Conservation (phyloP, 2,797 vertebrate species). For the Mus minutoides region DNA sequence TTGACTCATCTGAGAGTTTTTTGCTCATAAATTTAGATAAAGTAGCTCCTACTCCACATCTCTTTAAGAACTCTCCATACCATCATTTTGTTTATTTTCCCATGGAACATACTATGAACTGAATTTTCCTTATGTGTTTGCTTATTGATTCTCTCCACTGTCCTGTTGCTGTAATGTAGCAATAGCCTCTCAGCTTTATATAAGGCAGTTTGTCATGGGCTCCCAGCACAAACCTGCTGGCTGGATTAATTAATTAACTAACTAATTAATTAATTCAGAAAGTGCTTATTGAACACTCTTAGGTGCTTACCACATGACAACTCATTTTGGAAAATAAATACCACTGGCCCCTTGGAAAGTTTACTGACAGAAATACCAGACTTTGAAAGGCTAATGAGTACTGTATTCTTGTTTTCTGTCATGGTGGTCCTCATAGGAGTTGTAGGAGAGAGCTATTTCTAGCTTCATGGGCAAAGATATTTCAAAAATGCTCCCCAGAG, state of each 20-base stretch:
- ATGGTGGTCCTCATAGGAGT: neutral
- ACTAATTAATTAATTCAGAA: slow-evolving; percentile 1
- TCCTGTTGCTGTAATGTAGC: neutral
- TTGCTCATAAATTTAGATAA: neutral
- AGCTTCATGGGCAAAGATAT: neutral
- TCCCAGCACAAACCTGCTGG: neutral
- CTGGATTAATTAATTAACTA: neutral
- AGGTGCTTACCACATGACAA: neutral
- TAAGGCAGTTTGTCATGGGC: neutral
- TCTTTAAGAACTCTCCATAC: neutral
- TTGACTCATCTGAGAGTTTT: slow-evolving; percentile 23
- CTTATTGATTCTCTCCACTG: slow-evolving; percentile 1
- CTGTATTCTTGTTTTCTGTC: neutral
- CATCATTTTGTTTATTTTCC: slow-evolving; percentile 45
- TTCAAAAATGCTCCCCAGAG: neutral
- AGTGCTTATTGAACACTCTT: neutral
- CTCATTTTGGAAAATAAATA: neutral
- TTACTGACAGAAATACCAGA: slow-evolving; percentile 16
- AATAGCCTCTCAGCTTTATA: neutral
- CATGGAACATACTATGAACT: slow-evolving; percentile 18
- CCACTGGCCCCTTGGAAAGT: neutral
- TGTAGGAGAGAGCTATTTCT: neutral
- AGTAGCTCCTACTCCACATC: neutral
- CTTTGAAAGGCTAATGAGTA: neutral
- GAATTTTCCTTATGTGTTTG: neutral